Conservation (phyloP, 1,140 invertebrate species). For the Philopotamus ludificatus region DNA sequence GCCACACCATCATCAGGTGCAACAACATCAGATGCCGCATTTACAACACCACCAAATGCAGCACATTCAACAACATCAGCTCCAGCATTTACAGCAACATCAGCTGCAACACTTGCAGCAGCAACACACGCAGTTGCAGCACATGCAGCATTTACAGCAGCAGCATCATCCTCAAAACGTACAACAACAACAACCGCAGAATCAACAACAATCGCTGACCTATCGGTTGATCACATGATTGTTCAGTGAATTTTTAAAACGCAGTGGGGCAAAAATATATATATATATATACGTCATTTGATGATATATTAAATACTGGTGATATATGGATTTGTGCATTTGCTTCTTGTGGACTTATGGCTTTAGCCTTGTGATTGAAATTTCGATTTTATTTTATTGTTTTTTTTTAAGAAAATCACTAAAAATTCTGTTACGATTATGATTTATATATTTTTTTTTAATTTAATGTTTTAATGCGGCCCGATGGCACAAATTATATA, state of each 20-base stretch:
- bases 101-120: slow-evolving; percentile 30
- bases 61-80: slow-evolving; percentile 39
- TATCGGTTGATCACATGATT: slow-evolving; percentile 41
- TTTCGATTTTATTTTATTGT: no score
- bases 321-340: slow-evolving; percentile 16
- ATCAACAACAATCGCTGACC: slow-evolving; percentile 27
- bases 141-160: slow-evolving; percentile 28
- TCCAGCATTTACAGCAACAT: slow-evolving; percentile 37
- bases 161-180: slow-evolving; percentile 27
- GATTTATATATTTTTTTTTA: no score
- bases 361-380: slow-evolving; percentile 24
- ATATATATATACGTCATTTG: no score
- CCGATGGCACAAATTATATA: no score
- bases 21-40: slow-evolving; percentile 25
- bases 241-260: slow-evolving; percentile 26
- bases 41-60: slow-evolving; percentile 18
- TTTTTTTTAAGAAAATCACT: no score
- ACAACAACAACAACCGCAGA: slow-evolving; percentile 39
- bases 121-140: slow-evolving; percentile 17
- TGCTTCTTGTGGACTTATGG: slow-evolving; percentile 39
- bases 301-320: slow-evolving; percentile 18
- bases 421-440: slow-evolving; percentile 16
- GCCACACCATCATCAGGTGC: slow-evolving; percentile 43
- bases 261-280: slow-evolving; percentile 22
- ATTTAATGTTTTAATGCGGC: no score